Percentiles rank a stretch among this genome's conserved stretches.
Conservation (phyloP, 2,113 vertebrate genomes). For the Melierax canorus region DNA sequence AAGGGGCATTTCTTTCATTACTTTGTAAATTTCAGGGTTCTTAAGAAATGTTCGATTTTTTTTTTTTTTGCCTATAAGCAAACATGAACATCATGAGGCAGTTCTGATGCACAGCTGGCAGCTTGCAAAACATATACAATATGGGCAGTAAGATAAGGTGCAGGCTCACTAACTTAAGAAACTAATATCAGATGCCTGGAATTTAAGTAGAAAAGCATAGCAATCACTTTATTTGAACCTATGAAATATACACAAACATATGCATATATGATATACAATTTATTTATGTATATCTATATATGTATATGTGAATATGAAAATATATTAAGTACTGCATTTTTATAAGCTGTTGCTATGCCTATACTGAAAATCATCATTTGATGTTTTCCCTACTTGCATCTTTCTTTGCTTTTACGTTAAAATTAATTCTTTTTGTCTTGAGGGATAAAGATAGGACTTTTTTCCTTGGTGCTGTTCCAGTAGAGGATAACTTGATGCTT, state of each 20-base stretch:
- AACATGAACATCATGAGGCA: background rate
- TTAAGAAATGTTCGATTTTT: background rate
- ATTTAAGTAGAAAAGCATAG: constrained; percentile 10
- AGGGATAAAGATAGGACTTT: constrained; percentile 34
- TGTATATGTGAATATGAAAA: background rate
- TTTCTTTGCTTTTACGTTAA: background rate
- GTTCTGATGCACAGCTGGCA: background rate
- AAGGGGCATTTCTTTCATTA: background rate
- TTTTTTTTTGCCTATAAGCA: background rate
- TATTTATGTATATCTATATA: background rate
- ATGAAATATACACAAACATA: background rate
- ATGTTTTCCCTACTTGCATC: background rate
- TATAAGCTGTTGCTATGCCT: background rate
- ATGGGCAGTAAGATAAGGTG: constrained; percentile 45
- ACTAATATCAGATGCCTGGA: constrained; percentile 1
- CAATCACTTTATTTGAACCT: background rate
- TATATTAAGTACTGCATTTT: background rate
- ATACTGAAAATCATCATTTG: background rate
- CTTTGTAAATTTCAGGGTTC: background rate
- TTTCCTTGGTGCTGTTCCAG: background rate
- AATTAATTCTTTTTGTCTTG: constrained; percentile 34
- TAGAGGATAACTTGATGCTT: constrained; percentile 35
- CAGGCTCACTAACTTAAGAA: constrained; percentile 40
- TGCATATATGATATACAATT: background rate
- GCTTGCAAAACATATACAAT: constrained; percentile 25